phyloP scores from a whole-genome alignment of 2,113 vertebrate genomes.

The Xerus inauris region DNA sequence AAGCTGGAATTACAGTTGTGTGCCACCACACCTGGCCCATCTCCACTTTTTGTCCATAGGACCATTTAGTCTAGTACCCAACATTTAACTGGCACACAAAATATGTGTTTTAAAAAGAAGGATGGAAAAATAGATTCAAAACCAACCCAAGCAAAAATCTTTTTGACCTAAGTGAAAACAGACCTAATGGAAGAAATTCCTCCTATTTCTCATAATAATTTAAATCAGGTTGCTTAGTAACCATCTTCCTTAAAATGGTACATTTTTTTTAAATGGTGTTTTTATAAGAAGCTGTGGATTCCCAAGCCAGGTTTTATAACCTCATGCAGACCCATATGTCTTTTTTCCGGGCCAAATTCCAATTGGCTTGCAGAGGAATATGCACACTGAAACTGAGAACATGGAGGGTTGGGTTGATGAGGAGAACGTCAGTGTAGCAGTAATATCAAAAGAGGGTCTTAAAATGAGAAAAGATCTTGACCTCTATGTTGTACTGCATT shows the following conservation, averaged over 20 bases:
- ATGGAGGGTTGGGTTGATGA: neutral
- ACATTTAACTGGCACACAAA: neutral
- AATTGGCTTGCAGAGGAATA: slow-evolving; percentile 17
- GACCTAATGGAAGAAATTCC: slow-evolving; percentile 71
- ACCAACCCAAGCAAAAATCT: slow-evolving; percentile 17
- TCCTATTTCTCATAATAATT: slow-evolving; percentile 74
- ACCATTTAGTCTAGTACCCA: neutral
- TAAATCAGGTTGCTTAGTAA: slow-evolving; percentile 80
- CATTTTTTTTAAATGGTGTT: slow-evolving; percentile 65
- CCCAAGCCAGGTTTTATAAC: slow-evolving; percentile 73
- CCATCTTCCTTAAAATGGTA: slow-evolving; percentile 72
- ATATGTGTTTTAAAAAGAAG: neutral
- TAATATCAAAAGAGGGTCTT: neutral
- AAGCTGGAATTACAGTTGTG: neutral
- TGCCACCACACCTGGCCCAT: neutral
- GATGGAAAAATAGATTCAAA: slow-evolving; percentile 39
- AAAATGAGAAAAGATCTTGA: neutral
- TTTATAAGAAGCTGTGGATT: slow-evolving; percentile 76
- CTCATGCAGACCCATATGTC: slow-evolving; percentile 66
- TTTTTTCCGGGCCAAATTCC: slow-evolving; percentile 75
- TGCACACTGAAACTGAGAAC: neutral
- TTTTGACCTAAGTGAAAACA: slow-evolving; percentile 76
- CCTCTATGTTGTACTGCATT: neutral
- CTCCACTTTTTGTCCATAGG: neutral
- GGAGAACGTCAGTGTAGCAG: neutral